These are phyloP conservation scores for Solenopsis fugax DNA, from an alignment of 1,140 invertebrate species.

Conservation along the genomic window DNA sequence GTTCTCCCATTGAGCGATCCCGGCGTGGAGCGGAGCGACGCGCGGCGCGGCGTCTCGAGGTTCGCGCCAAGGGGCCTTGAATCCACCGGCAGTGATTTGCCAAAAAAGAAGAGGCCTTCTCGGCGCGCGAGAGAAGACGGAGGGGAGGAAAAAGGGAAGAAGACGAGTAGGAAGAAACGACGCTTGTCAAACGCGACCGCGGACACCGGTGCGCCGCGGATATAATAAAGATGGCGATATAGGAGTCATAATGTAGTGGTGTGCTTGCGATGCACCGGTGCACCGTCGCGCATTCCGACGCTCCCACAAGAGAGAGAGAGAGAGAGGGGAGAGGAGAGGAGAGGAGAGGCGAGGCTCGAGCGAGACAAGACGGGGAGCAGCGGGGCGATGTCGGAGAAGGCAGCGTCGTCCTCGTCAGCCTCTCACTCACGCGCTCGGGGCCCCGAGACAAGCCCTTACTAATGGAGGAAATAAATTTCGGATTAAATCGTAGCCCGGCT, in stretches of 20 bases:
- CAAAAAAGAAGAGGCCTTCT: slow-evolving; percentile 57
- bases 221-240: slow-evolving; percentile 87
- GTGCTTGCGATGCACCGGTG: slow-evolving; percentile 79
- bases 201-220: slow-evolving; percentile 75
- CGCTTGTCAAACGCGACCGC: slow-evolving; percentile 79
- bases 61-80: slow-evolving; percentile 50
- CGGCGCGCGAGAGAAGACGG: slow-evolving; percentile 47
- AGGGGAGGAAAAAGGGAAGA: slow-evolving; percentile 37
- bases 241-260: slow-evolving; percentile 85
- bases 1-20: slow-evolving; percentile 50
- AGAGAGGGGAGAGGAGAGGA: slow-evolving; percentile 15
- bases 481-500: slow-evolving; percentile 87
- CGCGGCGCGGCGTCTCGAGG: slow-evolving; percentile 11
- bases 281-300: slow-evolving; percentile 82
- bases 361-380: slow-evolving; percentile 65
- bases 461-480: slow-evolving; percentile 87
- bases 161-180: slow-evolving; percentile 67
- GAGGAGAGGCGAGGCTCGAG: slow-evolving; percentile 50
- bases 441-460: slow-evolving; percentile 86
- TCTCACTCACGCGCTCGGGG: slow-evolving; percentile 84
- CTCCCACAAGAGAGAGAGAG: slow-evolving; percentile 72
- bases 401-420: slow-evolving; percentile 83
- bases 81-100: slow-evolving; percentile 59
- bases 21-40: not conserved
- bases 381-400: slow-evolving; percentile 64